A percentile compares a stretch with the other conserved stretches of the same genome.
Evolutionary conservation across 2,113 vertebrate genomes (phyloP).

Genomic region (Atlantisia rogersi): DNA sequence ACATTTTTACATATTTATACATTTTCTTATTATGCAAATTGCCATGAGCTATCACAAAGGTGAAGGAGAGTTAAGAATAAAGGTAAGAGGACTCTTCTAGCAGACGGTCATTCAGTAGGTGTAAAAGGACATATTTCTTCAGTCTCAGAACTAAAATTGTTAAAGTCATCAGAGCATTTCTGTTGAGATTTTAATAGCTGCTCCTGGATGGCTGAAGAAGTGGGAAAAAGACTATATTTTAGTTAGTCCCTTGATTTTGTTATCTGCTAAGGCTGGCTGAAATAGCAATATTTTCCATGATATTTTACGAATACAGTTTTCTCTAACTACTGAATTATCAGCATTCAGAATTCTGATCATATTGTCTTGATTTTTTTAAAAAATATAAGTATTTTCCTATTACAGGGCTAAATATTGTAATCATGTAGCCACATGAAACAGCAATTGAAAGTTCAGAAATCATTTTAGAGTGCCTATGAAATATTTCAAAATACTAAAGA

Average conservation of each 20-base stretch:
- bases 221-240: not conserved
- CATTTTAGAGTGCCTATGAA: not conserved
- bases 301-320: not conserved
- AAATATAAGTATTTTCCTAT: not conserved
- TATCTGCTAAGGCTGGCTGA: not conserved
- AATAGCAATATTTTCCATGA: not conserved
- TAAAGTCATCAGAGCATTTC: not conserved
- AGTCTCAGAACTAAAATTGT: slow-evolving; percentile 15
- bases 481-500: not conserved
- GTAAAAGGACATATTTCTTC: slow-evolving; percentile 9
- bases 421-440: not conserved
- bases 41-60: slow-evolving; percentile 47
- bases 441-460: not conserved
- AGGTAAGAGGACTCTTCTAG: slow-evolving; percentile 37
- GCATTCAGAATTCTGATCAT: not conserved
- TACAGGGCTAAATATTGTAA: not conserved
- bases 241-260: not conserved
- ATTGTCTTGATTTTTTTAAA: not conserved
- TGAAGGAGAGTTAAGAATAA: slow-evolving; percentile 65
- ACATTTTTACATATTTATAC: slow-evolving; percentile 71
- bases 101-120: not conserved
- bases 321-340: not conserved
- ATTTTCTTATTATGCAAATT: slow-evolving; percentile 67
- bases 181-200: not conserved
- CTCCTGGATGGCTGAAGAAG: not conserved